Percentiles rank a stretch among this genome's conserved stretches.
Conservation (phyloP, 2,888 invertebrate genomes). For the Meghimatium bilineatum region DNA sequence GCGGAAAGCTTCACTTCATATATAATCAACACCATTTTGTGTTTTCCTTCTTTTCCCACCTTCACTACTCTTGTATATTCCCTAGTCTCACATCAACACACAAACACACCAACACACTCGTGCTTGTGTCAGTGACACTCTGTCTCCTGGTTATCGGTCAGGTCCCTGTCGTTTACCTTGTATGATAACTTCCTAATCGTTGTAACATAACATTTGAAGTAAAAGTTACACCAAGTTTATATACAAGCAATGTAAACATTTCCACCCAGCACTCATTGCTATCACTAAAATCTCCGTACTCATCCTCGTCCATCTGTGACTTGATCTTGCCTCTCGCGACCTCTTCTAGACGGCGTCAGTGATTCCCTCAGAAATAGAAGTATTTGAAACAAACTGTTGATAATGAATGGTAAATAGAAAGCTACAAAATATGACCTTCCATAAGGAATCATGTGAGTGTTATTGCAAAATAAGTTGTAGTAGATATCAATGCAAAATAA, state of each 20-base stretch:
- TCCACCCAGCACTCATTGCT: constrained; percentile 20
- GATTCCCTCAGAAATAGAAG: background rate
- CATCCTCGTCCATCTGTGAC: constrained; percentile 17
- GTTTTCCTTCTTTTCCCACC: background rate
- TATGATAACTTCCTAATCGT: constrained; percentile 10
- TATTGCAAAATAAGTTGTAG: too few relatives aligned
- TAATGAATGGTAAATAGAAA: too few relatives aligned
- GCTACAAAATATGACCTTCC: too few relatives aligned
- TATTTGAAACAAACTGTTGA: background rate
- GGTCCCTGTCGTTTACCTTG: constrained; percentile 23
- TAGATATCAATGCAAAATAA: too few relatives aligned
- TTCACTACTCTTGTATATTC: background rate
- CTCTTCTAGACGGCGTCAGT: constrained; percentile 5
- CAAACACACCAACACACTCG: background rate
- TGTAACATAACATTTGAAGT: constrained; percentile 1
- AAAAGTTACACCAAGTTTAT: constrained; percentile 28
- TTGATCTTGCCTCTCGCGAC: background rate
- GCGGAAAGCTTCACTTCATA: background rate
- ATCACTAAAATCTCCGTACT: background rate
- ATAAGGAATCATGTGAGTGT: too few relatives aligned
- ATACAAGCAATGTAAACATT: constrained; percentile 26
- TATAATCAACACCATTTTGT: background rate
- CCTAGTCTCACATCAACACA: background rate
- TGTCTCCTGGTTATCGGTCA: background rate
- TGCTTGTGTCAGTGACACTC: background rate